Percentiles rank a stretch among this genome's conserved stretches.
Conservation (phyloP, 92 coral and sea anemone species). For the Parazoanthus swiftii region DNA sequence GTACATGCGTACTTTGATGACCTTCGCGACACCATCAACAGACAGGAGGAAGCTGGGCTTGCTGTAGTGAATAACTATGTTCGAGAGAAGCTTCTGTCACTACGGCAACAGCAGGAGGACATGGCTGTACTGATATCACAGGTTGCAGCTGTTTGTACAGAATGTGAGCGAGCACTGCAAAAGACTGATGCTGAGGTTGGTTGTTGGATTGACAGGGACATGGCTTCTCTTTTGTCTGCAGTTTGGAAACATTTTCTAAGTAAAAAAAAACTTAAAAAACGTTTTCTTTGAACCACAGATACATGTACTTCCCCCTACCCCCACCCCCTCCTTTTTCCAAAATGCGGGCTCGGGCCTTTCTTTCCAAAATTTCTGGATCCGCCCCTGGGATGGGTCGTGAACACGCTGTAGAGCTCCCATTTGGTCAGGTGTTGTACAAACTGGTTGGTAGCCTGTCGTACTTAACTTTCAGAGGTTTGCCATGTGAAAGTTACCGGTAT, state of each 20-base stretch:
- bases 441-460: background rate
- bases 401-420: background rate
- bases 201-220: too few species aligned
- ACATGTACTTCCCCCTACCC: too few species aligned
- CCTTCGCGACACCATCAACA: conserved; percentile 91
- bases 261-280: too few species aligned
- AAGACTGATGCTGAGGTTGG: conserved; percentile 95
- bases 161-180: conserved; percentile 92
- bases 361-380: too few species aligned
- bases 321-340: background rate
- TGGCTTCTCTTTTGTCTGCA: too few species aligned
- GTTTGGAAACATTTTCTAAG: too few species aligned
- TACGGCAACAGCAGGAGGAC: conserved; percentile 98
- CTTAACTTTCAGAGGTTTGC: too few species aligned
- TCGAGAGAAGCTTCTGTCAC: conserved; percentile 89
- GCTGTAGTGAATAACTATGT: conserved; percentile 94
- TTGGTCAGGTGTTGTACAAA: background rate
- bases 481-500: too few species aligned
- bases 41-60: conserved; percentile 98
- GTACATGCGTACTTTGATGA: conserved; percentile 97
- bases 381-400: background rate
- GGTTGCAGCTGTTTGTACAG: conserved; percentile 86
- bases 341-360: too few species aligned
- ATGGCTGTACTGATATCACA: conserved; percentile 96
- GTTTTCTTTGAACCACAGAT: too few species aligned